Base-by-base conservation (phyloP, 2,113 vertebrate genomes). In the Phylloscopus trochiloides region DNA sequence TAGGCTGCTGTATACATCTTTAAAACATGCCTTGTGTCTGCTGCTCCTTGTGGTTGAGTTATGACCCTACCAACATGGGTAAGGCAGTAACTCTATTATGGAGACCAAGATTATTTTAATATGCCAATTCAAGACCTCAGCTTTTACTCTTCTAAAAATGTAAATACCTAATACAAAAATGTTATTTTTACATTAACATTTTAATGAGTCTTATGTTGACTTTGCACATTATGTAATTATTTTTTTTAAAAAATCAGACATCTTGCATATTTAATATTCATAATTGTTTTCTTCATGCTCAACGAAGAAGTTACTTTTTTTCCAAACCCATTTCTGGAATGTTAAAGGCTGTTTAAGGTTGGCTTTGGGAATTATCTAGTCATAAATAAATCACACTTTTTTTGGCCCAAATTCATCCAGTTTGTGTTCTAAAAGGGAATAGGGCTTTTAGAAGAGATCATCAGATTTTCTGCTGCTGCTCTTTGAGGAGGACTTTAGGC, bases 101-200 rank as follows among this genome's bases (percentile, higher is more conserved):
- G 57, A 82, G 25, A 57, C 31, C 55, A 90, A 70, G 14, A 26
- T 68, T 74, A n/a, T 77, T 94, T 95, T 85, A 96, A 82, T 82
- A 75, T 29, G 71, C 32, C 45, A 26, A 55, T 83, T 82, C 25
- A 51, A 47, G 5, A 59, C 48, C 51, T 92, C 76, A 55, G 68
- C 42, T 92, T 90, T 91, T 81, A 52, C 43, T 77, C 82, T 79
- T 83, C 21, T 9, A 28, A 91, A 94, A 94, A 78, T 65, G 62
- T 92, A 94, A 96, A 97, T 75, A 72, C 58, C 81, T 85, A 83
- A 95, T 87, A 87, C 34, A 78, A 97, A 96, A 96, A 77, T 87
- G 40, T 93, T 95, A 92, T 94, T 95, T 94, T 96, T 95, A 92
- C 90, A 93, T 96, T 97, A 94, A 96, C 85, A 89, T 96, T 95